Conservation (phyloP, 2,113 vertebrate genomes). For the Ceratotherium simum region DNA sequence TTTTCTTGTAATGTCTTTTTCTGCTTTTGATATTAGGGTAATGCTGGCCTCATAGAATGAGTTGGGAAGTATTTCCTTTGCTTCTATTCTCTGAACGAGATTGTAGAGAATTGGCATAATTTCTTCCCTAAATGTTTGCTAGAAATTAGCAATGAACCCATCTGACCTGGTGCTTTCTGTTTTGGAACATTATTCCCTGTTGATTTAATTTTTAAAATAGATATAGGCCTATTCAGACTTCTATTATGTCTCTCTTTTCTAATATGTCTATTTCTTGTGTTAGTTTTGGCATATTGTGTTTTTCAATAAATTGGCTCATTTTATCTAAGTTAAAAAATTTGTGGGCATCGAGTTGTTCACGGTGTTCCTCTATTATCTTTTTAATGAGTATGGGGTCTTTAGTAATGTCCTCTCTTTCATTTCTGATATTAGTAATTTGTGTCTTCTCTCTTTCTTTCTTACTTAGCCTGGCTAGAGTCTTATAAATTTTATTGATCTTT, state of each 20-base stretch:
- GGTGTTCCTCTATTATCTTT: not conserved
- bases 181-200: not conserved
- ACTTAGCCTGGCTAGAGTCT: not conserved
- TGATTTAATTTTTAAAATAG: not conserved
- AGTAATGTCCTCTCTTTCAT: not conserved
- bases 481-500: not conserved
- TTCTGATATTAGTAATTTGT: not conserved
- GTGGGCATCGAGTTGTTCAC: not conserved
- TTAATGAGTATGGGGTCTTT: not conserved
- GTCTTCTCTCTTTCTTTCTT: not conserved
- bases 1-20: not conserved
- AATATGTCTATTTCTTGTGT: not conserved
- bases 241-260: not conserved
- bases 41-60: not conserved
- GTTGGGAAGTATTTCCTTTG: not conserved
- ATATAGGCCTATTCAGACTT: not conserved
- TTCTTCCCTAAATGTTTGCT: not conserved
- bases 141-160: not conserved
- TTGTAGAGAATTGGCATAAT: not conserved
- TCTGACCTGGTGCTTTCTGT: not conserved
- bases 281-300: not conserved
- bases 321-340: not conserved
- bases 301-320: not conserved
- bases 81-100: not conserved
- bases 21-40: not conserved